Base-by-base conservation (phyloP, 2,888 invertebrate species). In the Mechanitis messenoides region DNA sequence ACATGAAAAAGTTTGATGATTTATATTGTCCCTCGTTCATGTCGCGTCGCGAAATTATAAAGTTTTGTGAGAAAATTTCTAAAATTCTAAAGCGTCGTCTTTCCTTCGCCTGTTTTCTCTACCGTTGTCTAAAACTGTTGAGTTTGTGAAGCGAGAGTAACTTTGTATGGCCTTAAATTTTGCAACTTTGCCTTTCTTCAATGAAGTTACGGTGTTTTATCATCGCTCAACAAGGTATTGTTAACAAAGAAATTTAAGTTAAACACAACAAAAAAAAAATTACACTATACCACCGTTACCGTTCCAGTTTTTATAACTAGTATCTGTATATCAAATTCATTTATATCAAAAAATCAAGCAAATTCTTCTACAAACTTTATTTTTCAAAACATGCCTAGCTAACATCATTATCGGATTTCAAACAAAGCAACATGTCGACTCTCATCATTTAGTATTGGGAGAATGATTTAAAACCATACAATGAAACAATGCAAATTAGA, bases 91-190 rank as follows among this genome's bases (percentile, higher is more conserved):
- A 87, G 81, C 81, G 84, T 80, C 79, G 77, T 68, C 73, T 77
- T 74, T 62, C 74, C 75, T 71, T 73, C 74, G 74, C 75, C 75
- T 72, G 73, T 71, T 75, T 71, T 65, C 59, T 59, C 63, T 60
- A 60, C 73, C 75, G 77, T 60, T 84, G 77, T 80, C 76, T 79
- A 77, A 78, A 79, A 78, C 80, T 75, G 72, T 68, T 61, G 81
- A 84, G 81, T 85, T 85, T 81, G 76, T 74, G 70, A 81, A 75
- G 73, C 78, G 74, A 77, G 82, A 76, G 84, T 81, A 85, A 85
- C 85, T 88, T 85, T 78, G 81, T 77, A 81, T 78, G 77, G 80
- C 80, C 83, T 87, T 84, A 87, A 85, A 87, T 87, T 87, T 87
- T 75, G 68, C 78, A 84, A 86, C 79, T 87, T 84, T 74, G 70